These are phyloP conservation scores for Diarsia rubi DNA, from an alignment of 2,888 invertebrate genomes.

Conservation along the genomic window DNA sequence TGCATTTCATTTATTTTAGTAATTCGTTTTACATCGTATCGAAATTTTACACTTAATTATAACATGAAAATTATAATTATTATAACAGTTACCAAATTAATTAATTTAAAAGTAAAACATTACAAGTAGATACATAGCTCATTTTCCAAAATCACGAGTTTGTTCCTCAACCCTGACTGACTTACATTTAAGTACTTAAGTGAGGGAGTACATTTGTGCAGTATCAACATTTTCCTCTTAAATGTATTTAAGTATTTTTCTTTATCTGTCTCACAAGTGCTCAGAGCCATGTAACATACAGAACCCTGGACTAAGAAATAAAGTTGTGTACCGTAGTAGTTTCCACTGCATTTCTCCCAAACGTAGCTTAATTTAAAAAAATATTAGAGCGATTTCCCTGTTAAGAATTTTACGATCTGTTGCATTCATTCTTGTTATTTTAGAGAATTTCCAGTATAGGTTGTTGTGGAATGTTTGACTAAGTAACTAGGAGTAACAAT, in stretches of 20 bases:
- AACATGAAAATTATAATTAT: too few relatives aligned
- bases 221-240: neutral
- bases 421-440: constrained; percentile 36
- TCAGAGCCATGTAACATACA: neutral
- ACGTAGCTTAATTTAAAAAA: constrained; percentile 32
- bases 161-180: neutral
- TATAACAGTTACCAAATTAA: too few relatives aligned
- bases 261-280: neutral
- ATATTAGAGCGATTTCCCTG: constrained; percentile 28
- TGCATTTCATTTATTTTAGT: too few relatives aligned
- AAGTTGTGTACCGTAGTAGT: constrained; percentile 7
- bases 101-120: too few relatives aligned
- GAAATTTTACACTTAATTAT: too few relatives aligned
- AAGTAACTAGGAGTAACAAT: neutral
- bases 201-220: neutral
- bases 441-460: neutral
- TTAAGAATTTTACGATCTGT: constrained; percentile 23
- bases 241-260: neutral
- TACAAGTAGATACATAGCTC: too few relatives aligned
- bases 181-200: neutral
- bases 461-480: constrained; percentile 26
- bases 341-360: constrained; percentile 11
- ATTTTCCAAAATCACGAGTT: neutral
- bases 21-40: too few relatives aligned
- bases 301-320: constrained; percentile 10